A percentile compares a stretch with the other conserved stretches of the same genome.
Evolutionary conservation across 2,888 invertebrate genomes (phyloP).

Genomic region (Dicyrtomina minuta): DNA sequence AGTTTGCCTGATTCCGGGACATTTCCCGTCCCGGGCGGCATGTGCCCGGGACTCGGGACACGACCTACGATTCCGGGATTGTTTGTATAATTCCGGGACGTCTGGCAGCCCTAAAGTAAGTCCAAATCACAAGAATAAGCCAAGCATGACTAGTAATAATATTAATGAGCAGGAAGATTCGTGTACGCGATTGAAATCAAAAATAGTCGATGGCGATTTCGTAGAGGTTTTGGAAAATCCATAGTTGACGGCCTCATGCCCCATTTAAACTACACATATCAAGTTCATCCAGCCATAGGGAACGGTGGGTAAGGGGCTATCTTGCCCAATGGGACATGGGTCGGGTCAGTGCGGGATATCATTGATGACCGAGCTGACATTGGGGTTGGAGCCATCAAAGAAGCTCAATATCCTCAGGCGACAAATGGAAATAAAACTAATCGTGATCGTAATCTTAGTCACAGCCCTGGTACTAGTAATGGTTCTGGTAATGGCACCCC

Average conservation of each 20-base stretch:
- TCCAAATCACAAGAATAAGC: too few species aligned
- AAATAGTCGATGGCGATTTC: conserved; percentile 7
- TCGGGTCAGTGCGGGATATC: conserved; percentile 9
- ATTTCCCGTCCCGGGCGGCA: too few species aligned
- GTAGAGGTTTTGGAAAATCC: conserved; percentile 17
- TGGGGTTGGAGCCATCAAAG: neutral
- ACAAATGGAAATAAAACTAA: too few species aligned
- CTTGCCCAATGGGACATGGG: conserved; percentile 19
- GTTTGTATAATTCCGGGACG: too few species aligned
- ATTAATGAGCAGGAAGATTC: neutral
- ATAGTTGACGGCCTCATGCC: conserved; percentile 10
- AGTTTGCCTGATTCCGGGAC: too few species aligned
- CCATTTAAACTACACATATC: conserved; percentile 13
- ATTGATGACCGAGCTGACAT: conserved; percentile 9
- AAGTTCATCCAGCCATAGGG: conserved; percentile 6
- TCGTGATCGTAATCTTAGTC: too few species aligned
- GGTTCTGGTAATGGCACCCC: too few species aligned
- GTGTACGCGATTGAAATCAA: conserved; percentile 10
- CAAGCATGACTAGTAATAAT: conserved; percentile 7
- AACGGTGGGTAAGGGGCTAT: conserved; percentile 16
- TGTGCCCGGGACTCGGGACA: too few species aligned
- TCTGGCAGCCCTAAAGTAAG: too few species aligned
- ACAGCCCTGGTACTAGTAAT: too few species aligned
- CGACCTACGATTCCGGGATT: too few species aligned
- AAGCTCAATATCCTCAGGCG: too few species aligned